These are phyloP conservation scores for Trypoxylus dichotomus DNA, from an alignment of 1,140 invertebrate species.

Conservation along the genomic window DNA sequence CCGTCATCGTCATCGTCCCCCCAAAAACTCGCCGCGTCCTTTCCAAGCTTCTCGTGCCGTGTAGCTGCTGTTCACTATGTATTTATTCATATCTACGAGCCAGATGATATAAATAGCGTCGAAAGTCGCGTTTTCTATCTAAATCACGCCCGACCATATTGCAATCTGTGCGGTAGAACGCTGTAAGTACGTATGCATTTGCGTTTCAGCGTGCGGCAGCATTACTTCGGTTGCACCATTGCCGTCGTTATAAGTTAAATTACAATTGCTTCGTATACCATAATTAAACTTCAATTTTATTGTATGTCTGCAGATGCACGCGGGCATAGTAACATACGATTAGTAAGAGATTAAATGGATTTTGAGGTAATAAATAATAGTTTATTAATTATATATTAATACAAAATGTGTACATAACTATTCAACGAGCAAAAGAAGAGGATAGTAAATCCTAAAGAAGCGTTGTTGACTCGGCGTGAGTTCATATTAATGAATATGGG, in stretches of 20 bases:
- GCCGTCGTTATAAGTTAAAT: slow-evolving; percentile 45
- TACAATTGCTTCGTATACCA: slow-evolving; percentile 46
- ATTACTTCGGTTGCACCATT: slow-evolving; percentile 36
- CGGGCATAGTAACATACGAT: no score
- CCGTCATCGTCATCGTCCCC: background rate
- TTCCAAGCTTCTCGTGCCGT: background rate
- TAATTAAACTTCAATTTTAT: slow-evolving; percentile 4
- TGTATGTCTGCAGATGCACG: background rate
- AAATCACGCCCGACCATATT: slow-evolving; percentile 49
- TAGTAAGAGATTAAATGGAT: no score
- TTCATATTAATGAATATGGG: no score
- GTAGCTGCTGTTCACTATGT: slow-evolving; percentile 42
- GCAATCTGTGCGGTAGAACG: slow-evolving; percentile 32
- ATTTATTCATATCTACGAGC: slow-evolving; percentile 50
- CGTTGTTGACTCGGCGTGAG: no score
- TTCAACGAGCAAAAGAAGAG: no score
- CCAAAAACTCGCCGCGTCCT: background rate
- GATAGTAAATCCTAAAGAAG: no score
- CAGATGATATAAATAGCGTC: slow-evolving; percentile 49
- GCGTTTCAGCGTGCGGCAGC: background rate
- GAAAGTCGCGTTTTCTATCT: slow-evolving; percentile 51
- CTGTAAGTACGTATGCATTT: background rate
- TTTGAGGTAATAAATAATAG: no score
- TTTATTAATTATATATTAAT: no score
- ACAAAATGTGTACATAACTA: no score